These are phyloP conservation scores for Pachycephus smyrnensis DNA, from an alignment of 2,888 invertebrate genomes.

Conservation along the genomic window DNA sequence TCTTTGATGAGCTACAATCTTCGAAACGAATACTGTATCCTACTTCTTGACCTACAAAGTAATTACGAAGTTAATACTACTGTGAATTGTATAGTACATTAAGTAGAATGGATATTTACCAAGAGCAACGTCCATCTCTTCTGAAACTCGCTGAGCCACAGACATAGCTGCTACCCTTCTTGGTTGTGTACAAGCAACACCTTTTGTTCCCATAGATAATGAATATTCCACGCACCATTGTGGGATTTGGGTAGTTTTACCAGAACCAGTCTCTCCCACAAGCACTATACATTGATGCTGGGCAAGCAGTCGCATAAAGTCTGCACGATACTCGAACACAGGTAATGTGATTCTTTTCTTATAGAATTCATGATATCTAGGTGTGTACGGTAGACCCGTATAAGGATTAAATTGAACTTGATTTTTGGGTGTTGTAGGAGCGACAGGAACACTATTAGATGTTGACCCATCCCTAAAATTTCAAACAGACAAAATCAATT, in stretches of 20 bases:
- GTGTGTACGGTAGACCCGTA: conserved; percentile 86
- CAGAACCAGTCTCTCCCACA: conserved; percentile 99
- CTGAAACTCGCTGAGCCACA: conserved; percentile 97
- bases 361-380: conserved; percentile 88
- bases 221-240: conserved; percentile 93
- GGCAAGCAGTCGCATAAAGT: conserved; percentile 94
- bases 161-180: conserved; percentile 99
- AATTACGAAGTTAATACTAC: background rate
- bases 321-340: conserved; percentile 97
- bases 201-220: conserved; percentile 75
- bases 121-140: conserved; percentile 98
- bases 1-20: conserved; percentile 95
- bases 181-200: conserved; percentile 96
- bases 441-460: conserved; percentile 61
- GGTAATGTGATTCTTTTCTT: conserved; percentile 92
- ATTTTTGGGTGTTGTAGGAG: conserved; percentile 69
- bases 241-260: conserved; percentile 99
- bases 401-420: conserved; percentile 77
- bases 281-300: conserved; percentile 95
- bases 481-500: background rate
- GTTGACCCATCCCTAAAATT: conserved; percentile 47
- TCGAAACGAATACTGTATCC: conserved; percentile 99
- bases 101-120: conserved; percentile 63
- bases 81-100: background rate
- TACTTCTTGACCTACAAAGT: conserved; percentile 79